These are phyloP conservation scores for Choloepus hoffmanni DNA, from an alignment of 2,113 vertebrate genomes.

Conservation along the genomic window DNA sequence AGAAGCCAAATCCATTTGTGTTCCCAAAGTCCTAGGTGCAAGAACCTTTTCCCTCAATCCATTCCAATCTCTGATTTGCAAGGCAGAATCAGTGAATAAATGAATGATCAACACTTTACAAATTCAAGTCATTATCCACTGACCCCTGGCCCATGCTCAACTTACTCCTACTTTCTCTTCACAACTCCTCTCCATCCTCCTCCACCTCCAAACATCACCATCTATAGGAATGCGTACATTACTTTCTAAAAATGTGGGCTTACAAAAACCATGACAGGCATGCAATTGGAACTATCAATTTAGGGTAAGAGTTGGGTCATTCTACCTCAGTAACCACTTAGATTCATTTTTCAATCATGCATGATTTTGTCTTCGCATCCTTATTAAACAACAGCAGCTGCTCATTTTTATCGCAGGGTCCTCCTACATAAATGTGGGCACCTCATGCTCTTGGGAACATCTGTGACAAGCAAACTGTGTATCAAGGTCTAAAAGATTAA, in stretches of 20 bases:
- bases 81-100: not conserved
- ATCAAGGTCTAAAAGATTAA: constrained; percentile 16
- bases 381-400: not conserved
- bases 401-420: not conserved
- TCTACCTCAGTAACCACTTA: not conserved
- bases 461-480: not conserved
- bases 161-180: not conserved
- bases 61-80: not conserved
- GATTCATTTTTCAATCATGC: not conserved
- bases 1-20: not conserved
- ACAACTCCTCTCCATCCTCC: not conserved
- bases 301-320: not conserved
- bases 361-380: not conserved
- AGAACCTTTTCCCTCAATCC: not conserved
- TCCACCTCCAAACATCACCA: not conserved
- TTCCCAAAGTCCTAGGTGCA: not conserved
- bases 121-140: not conserved
- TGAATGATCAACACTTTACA: not conserved
- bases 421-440: not conserved
- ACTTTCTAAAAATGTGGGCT: not conserved
- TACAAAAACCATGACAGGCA: not conserved
- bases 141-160: rapidly evolving
- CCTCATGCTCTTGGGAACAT: not conserved
- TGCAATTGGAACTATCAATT: not conserved
- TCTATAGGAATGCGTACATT: not conserved